A percentile compares a stretch with the other conserved stretches of the same genome.
phyloP scores from a whole-genome alignment of 2,797 vertebrate species.

The Mormyrus hasselquistii region DNA sequence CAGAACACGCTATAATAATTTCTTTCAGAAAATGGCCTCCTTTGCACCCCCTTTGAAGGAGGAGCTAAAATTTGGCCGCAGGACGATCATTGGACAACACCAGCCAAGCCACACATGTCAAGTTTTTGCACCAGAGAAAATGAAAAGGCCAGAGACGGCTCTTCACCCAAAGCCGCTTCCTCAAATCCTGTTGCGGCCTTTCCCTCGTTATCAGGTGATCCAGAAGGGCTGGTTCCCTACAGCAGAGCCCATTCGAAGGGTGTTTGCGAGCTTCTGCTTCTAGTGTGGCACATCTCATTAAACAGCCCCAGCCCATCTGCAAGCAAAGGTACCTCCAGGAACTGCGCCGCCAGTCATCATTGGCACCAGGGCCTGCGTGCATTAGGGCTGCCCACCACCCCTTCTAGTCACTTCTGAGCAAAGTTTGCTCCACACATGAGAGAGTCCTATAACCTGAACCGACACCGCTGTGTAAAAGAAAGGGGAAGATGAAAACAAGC shows the following conservation, averaged over 20 bases:
- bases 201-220: neutral
- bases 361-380: neutral
- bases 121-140: constrained; percentile 1
- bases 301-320: neutral
- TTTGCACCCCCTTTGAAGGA: neutral
- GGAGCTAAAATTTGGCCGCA: neutral
- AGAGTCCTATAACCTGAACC: neutral
- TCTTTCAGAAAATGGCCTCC: neutral
- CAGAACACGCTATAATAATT: neutral
- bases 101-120: neutral
- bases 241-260: neutral
- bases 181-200: neutral
- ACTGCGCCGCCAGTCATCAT: neutral
- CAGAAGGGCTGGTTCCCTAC: neutral
- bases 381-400: neutral
- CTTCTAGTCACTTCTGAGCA: neutral
- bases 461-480: neutral
- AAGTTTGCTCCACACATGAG: neutral
- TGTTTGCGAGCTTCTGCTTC: neutral
- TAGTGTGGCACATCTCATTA: neutral
- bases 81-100: constrained; percentile 3
- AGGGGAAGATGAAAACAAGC: neutral
- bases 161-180: neutral
- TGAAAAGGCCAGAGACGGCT: neutral
- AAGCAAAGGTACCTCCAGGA: neutral